phyloP scores from a whole-genome alignment of 2,888 invertebrate species.

The Smittia sp. region DNA sequence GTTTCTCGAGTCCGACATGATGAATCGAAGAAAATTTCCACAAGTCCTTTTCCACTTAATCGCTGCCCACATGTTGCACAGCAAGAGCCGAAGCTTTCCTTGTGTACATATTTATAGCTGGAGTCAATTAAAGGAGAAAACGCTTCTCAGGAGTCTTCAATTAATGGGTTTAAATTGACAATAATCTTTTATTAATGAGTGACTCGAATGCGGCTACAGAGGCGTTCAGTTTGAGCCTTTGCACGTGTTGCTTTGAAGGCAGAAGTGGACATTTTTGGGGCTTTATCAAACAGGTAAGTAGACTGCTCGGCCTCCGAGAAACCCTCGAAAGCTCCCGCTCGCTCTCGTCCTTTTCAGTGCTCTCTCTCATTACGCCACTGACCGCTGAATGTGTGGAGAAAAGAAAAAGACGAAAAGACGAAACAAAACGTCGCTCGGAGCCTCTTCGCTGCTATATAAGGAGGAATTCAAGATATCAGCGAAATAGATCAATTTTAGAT shows the following conservation, averaged over 20 bases:
- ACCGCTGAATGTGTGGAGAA: background rate
- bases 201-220: no score
- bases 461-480: slow-evolving; percentile 36
- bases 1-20: background rate
- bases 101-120: background rate
- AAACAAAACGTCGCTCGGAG: background rate
- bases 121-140: background rate
- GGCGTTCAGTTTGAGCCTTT: no score
- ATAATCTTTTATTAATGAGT: background rate
- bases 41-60: background rate
- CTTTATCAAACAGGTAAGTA: no score
- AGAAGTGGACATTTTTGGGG: no score
- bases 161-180: slow-evolving; percentile 8
- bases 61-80: background rate
- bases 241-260: no score
- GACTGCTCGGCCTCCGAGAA: background rate
- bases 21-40: background rate
- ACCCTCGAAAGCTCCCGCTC: background rate
- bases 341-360: background rate
- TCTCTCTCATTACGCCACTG: background rate
- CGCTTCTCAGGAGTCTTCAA: background rate
- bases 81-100: background rate
- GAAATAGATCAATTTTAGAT: slow-evolving; percentile 39
- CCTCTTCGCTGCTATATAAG: slow-evolving; percentile 35
- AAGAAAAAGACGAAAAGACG: slow-evolving; percentile 7